Evolutionary conservation across 2,888 invertebrate genomes (phyloP), one percentile per base, ranked within the genome.

Genomic region (Pseudococcus viburni): DNA sequence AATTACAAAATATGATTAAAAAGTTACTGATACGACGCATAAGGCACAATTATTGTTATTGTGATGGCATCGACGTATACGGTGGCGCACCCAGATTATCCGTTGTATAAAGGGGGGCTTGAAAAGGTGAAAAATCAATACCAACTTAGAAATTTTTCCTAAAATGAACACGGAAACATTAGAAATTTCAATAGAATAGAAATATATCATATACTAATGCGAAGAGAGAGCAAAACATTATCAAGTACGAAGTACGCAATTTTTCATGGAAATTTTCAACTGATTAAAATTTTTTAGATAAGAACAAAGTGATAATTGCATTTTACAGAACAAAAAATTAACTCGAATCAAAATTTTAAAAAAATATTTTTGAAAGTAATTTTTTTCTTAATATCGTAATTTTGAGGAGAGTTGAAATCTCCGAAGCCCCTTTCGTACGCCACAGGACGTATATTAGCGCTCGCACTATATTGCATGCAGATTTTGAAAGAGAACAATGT

Each of bases 11-110:
- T 55, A 88, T 80, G 55, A 83, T 80, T 80, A 88, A 55, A 88
- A 88, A 80, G 51, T 83, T 55, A 88, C 88, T 88, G 88, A 88
- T 88, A 88, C 88, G 88, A 88, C 88, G 88, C 88, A 80, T 88
- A 88, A 88, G 88, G 88, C 88, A 88, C 88, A 83, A 88, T 88
- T 88, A 55, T 80, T 80, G 39, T 83, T 80, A 88, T 88, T 86
- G 86, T 86, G 86, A 73, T 86, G 86, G 68, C 86, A 86, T 86
- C 86, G 73, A 86, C 68, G 11, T 64, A 85, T 26, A 55, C 19
- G 84, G 46, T 84, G 84, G 48, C 84, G 64, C 64, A 64, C 15
- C 9, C 64, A 22, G 9, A 22, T 64, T 64, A 19, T 64, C 64
- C 22, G 22, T 11, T 64, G 9, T 17, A n/a, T 17, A 7, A 33